These are phyloP conservation scores for Caranx ignobilis DNA, from an alignment of 2,113 vertebrate genomes.

Conservation along the genomic window DNA sequence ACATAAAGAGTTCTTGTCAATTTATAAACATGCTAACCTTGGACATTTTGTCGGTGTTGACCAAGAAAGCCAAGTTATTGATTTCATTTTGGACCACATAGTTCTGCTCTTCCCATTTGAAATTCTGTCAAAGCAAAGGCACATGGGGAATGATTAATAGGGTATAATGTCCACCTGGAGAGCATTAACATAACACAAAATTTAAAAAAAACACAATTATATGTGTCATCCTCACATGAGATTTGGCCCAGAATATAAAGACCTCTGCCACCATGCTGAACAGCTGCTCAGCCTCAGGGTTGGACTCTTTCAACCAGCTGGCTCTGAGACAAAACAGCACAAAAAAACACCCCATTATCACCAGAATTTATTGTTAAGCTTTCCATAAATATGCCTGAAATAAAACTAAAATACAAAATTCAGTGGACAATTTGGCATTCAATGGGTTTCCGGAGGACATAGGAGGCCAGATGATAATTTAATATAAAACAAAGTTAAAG, in stretches of 20 bases:
- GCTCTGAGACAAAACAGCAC: constrained; percentile 82
- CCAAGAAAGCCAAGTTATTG: constrained; percentile 93
- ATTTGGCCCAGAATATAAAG: constrained; percentile 97
- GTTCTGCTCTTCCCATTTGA: constrained; percentile 98
- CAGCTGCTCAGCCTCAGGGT: constrained; percentile 90
- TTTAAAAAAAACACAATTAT: constrained; percentile 3
- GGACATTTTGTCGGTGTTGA: constrained; percentile 89
- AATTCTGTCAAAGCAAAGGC: constrained; percentile 86
- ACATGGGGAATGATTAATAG: background rate
- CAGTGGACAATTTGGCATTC: background rate
- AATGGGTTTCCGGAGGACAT: background rate
- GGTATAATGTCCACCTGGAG: background rate
- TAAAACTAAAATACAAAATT: background rate
- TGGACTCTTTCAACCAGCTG: constrained; percentile 91
- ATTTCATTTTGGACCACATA: constrained; percentile 97
- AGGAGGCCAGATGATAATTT: background rate
- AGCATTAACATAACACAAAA: background rate
- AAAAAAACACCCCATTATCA: constrained; percentile 36
- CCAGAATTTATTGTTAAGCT: constrained; percentile 11
- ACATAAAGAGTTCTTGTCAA: background rate
- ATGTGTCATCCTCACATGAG: constrained; percentile 88
- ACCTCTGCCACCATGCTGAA: constrained; percentile 95
- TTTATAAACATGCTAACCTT: constrained; percentile 83
- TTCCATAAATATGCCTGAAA: background rate
- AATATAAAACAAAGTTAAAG: background rate